Conservation (phyloP, 30 jellyfish, hydroid and myxozoan genomes). For the Pseudorhiza aurosa region DNA sequence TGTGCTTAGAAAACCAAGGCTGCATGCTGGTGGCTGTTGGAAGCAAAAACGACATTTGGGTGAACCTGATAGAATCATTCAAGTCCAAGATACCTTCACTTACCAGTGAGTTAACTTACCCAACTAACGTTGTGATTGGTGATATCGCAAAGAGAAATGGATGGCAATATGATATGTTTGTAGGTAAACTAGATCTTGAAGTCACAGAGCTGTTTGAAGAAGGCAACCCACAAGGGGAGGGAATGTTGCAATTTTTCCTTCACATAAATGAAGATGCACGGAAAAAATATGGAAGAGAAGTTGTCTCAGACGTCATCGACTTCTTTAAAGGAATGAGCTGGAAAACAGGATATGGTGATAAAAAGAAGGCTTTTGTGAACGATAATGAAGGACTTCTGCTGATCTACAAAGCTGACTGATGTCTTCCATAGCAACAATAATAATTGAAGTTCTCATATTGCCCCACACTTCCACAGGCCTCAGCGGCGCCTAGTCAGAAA, state of each 20-base stretch:
- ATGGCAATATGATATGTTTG: slow-evolving; percentile 7
- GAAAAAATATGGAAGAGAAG: not conserved
- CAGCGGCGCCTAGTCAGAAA: no score
- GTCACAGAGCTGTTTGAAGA: slow-evolving; percentile 5
- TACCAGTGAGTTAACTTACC: slow-evolving; percentile 2
- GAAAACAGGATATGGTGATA: not conserved
- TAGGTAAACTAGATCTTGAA: slow-evolving; percentile 6
- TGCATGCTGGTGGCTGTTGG: slow-evolving; percentile 17
- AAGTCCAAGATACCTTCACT: slow-evolving; percentile 10
- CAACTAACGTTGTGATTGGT: slow-evolving; percentile 8
- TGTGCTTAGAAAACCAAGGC: not conserved
- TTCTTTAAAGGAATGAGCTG: slow-evolving; percentile 7
- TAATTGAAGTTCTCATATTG: no score
- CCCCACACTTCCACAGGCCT: no score
- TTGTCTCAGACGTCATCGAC: slow-evolving; percentile 4
- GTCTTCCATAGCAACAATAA: no score
- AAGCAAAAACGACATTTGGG: slow-evolving; percentile 28
- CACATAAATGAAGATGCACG: slow-evolving; percentile 31
- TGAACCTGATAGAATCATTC: slow-evolving; percentile 2
- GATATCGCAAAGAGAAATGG: not conserved
- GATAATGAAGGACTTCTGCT: slow-evolving; percentile 18
- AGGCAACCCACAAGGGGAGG: slow-evolving; percentile 26
- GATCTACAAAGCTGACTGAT: not conserved
- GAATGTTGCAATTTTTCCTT: slow-evolving; percentile 22
- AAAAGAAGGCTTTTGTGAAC: not conserved